Evolutionary conservation across 2,888 invertebrate genomes (phyloP), one percentile per base, ranked within the genome.

Genomic region (Trilocha varians): DNA sequence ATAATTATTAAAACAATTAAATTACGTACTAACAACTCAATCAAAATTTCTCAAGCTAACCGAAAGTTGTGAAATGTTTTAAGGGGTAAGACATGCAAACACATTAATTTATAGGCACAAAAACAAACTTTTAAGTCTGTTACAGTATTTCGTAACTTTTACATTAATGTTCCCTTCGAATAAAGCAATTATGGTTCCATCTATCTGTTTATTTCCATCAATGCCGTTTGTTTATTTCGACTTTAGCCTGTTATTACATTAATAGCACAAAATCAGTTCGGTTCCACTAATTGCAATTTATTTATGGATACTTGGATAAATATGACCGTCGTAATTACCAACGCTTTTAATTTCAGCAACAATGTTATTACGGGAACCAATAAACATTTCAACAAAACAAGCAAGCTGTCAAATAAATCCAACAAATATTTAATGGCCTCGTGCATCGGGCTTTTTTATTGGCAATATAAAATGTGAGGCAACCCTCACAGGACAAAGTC

Each of bases 361-460:
- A 80, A 63, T 76, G 82, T 83, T 62, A 61, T 59, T 50, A 57
- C 60, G 55, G 50, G 62, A 52, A 49, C 61, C 74, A 73, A 78
- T 80, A 77, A 80, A 79, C 65, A 75, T 72, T 72, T 74, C 69
- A 76, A 72, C 73, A 72, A 65, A 76, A 73, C 67, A 72, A 72
- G 72, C 69, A 55, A 49, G 64, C 63, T 74, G 72, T 77, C 79
- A 75, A 80, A 84, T 82, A 84, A 82, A 80, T 76, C 73, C 75
- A 75, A 73, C 72, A 78, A 82, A 82, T 79, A 80, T 75, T 83
- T 84, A 83, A 80, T 78, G 72, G 70, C 66, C 62, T 56, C 66
- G 71, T 72, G 70, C 73, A 76, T 78, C 70, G 72, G 65, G 68
- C 64, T 65, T 77, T 71, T 84, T 83, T 84, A 84, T 84, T 74